phyloP scores from a whole-genome alignment of 2,888 invertebrate genomes.

The Spodoptera picta region DNA sequence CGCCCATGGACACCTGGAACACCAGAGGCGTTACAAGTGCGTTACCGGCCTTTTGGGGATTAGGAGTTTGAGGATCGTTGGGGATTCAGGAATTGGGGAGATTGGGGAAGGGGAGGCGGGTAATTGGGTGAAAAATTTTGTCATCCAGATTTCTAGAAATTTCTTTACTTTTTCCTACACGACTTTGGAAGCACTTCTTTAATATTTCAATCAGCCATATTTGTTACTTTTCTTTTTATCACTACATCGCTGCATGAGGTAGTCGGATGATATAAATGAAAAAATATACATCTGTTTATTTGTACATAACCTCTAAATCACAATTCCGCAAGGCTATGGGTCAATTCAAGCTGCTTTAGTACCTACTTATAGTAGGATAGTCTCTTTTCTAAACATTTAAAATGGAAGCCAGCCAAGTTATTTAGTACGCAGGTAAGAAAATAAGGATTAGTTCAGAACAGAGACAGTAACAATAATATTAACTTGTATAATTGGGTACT shows the following conservation, averaged over 20 bases:
- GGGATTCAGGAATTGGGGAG: too few species aligned
- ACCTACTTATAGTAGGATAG: conserved; percentile 38
- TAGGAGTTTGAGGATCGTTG: too few species aligned
- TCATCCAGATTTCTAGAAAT: too few species aligned
- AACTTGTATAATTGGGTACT: too few species aligned
- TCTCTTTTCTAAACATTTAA: conserved; percentile 28
- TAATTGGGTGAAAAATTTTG: too few species aligned
- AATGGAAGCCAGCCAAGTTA: conserved; percentile 12
- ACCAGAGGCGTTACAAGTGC: too few species aligned
- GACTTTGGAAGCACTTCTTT: conserved; percentile 44
- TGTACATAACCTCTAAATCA: conserved; percentile 59
- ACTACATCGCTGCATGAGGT: conserved; percentile 66
- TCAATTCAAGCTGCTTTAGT: conserved; percentile 33
- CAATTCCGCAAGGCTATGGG: conserved; percentile 59
- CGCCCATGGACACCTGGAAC: too few species aligned
- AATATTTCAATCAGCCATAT: conserved; percentile 28
- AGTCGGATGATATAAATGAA: conserved; percentile 60
- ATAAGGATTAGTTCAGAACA: too few species aligned
- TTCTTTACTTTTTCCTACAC: conserved; percentile 5
- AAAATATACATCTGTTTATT: conserved; percentile 55
- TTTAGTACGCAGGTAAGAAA: too few species aligned
- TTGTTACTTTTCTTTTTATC: conserved; percentile 29
- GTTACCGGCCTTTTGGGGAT: too few species aligned
- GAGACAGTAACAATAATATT: too few species aligned
- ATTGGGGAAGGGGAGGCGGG: too few species aligned